These are phyloP conservation scores for Ictidomys tridecemlineatus DNA, from an alignment of 2,113 vertebrate genomes.

Conservation along the genomic window DNA sequence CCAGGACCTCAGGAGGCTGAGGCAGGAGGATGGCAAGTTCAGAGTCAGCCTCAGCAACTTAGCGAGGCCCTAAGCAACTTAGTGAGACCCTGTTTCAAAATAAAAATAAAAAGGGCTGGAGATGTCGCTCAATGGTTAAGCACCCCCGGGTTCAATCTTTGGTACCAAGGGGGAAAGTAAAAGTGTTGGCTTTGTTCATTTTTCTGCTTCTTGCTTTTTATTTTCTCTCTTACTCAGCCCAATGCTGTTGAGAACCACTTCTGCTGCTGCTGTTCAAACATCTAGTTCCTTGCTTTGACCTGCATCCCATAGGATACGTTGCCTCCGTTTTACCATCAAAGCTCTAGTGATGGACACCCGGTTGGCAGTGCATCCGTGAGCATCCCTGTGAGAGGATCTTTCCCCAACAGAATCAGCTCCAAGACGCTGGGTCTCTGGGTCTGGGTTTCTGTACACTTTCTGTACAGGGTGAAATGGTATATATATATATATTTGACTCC, in stretches of 20 bases:
- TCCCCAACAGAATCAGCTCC: neutral
- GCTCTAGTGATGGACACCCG: neutral
- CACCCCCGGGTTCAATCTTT: too few species aligned
- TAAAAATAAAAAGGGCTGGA: too few species aligned
- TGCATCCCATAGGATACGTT: rapidly evolving
- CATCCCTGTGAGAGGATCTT: neutral
- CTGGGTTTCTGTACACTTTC: neutral
- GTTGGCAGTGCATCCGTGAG: neutral
- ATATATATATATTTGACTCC: neutral
- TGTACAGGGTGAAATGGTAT: neutral
- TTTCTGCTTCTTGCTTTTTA: neutral
- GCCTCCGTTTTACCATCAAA: neutral
- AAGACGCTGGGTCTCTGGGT: neutral
- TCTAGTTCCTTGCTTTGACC: neutral
- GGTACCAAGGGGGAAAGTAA: too few species aligned
- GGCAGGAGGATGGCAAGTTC: too few species aligned
- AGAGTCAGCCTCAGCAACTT: too few species aligned
- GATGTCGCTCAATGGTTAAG: too few species aligned
- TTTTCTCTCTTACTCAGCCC: neutral
- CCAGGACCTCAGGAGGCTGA: too few species aligned
- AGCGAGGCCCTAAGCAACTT: too few species aligned
- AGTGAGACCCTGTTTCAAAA: too few species aligned
- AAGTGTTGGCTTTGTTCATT: too few species aligned
- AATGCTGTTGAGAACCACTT: neutral
- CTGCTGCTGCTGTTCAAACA: too few species aligned